These are phyloP conservation scores for Drosophila atripex DNA, from an alignment of 2,888 invertebrate species.

Conservation along the genomic window DNA sequence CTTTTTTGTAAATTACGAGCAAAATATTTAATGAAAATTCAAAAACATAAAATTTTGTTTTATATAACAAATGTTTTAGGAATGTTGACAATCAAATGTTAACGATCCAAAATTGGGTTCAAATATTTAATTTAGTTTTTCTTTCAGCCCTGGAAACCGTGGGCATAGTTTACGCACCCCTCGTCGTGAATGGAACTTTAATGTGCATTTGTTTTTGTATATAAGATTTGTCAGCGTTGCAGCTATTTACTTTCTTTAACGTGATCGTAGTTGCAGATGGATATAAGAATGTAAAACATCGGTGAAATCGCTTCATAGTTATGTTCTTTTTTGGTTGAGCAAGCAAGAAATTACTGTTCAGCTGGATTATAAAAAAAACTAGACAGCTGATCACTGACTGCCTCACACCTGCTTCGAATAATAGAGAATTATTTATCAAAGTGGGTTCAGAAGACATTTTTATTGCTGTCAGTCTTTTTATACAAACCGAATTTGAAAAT, in stretches of 20 bases:
- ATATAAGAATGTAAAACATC: constrained; percentile 36
- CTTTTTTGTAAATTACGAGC: no score
- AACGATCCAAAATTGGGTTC: not conserved
- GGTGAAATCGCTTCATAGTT: constrained; percentile 27
- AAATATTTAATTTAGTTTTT: not conserved
- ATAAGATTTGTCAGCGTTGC: constrained; percentile 46
- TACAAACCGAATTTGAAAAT: constrained; percentile 66
- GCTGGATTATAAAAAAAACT: constrained; percentile 8
- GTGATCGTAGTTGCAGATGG: constrained; percentile 34
- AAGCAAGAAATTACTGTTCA: not conserved
- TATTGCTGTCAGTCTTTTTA: constrained; percentile 23
- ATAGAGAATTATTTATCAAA: constrained; percentile 52
- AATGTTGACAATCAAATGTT: no score
- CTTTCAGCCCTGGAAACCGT: constrained; percentile 18
- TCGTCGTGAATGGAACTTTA: constrained; percentile 48
- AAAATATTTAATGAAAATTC: no score
- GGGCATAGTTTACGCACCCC: constrained; percentile 49
- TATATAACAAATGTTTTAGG: no score
- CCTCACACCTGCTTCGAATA: constrained; percentile 69
- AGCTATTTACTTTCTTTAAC: constrained; percentile 25
- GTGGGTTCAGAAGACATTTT: constrained; percentile 38
- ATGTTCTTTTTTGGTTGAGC: constrained; percentile 27
- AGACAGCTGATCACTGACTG: constrained; percentile 42
- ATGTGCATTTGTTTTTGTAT: constrained; percentile 72
- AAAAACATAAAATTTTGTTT: no score